Evolutionary conservation across 1,140 invertebrate species (phyloP), one percentile per base, ranked within the genome.

Genomic region (Drosophila truncata): DNA sequence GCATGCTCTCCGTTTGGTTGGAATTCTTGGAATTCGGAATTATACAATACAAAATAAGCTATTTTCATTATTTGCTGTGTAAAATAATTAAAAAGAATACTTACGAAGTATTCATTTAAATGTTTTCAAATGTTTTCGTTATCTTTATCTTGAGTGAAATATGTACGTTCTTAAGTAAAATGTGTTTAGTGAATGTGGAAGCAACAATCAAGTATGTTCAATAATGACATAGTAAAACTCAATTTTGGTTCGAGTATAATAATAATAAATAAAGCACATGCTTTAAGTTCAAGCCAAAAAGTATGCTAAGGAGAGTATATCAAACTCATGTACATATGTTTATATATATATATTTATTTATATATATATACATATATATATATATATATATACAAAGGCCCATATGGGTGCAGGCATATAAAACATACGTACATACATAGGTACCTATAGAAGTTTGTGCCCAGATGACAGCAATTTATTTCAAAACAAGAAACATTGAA

Each of bases 11-110:
- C 14, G 14, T 14, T 35, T 35, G n/a, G 13, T 54, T 55, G 52
- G 50, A 54, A 54, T 35, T 54, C 50, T 54, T 35, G 50, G 52
- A 54, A 54, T 35, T 54, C 50, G 31, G 50, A 55, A 55, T 55
- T 55, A 55, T 55, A 55, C 52, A 55, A 55, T 55, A 55, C 20
- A 55, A 37, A 55, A 55, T 55, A 54, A 54, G 31, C 2, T 37
- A 16, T 37, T 37, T 37, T 55, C 52, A n/a, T 37, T 54, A 29
- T 20, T 16, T 37, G 20, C 52, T 55, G 52, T 37, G 14, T 55
- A 25, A 37, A 37, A 55, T 20, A 55, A 37, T 25, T 20, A 23
- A 37, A 55, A 37, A n/a, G 20, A 55, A 55, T 55, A 37, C 52
- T 37, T 23, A 1, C 18, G 29, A 33, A 7, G 50, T 33, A 33